phyloP scores from a whole-genome alignment of 2,888 invertebrate genomes.

The Dichetophora obliterata region DNA sequence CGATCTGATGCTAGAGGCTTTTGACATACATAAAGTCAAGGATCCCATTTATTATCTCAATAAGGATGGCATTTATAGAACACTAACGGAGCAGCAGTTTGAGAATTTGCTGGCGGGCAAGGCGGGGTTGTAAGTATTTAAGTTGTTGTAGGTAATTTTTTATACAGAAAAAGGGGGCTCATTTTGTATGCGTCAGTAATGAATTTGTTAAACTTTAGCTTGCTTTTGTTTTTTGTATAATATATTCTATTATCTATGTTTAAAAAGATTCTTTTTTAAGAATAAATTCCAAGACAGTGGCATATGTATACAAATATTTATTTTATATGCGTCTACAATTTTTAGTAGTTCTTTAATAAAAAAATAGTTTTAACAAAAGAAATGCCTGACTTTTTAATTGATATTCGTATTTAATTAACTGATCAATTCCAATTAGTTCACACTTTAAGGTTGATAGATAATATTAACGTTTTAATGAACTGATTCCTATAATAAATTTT shows the following conservation, averaged over 20 bases:
- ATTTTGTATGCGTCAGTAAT: not conserved
- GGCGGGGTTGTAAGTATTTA: conserved; percentile 70
- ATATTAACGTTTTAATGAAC: too few relatives aligned
- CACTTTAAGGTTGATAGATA: too few relatives aligned
- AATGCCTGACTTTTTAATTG: too few relatives aligned
- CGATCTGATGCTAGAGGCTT: conserved; percentile 87
- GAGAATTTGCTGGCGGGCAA: conserved; percentile 71
- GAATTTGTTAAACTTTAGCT: conserved; percentile 21
- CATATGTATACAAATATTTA: not conserved
- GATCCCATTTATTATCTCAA: conserved; percentile 83
- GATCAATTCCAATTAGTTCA: too few relatives aligned
- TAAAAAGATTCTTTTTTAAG: not conserved
- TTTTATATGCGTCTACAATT: too few relatives aligned
- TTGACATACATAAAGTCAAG: conserved; percentile 78
- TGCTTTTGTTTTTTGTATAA: conserved; percentile 7
- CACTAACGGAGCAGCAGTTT: conserved; percentile 70
- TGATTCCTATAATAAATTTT: too few relatives aligned
- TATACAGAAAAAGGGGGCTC: conserved; percentile 20
- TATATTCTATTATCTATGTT: not conserved
- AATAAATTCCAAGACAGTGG: conserved; percentile 4
- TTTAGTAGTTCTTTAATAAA: too few relatives aligned
- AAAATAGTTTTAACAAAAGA: too few relatives aligned
- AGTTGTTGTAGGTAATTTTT: conserved; percentile 47
- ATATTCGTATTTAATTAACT: too few relatives aligned
- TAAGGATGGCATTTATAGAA: conserved; percentile 71